Percentiles rank a stretch among this genome's conserved stretches.
phyloP scores from a whole-genome alignment of 2,113 vertebrate genomes.

The Clarias magur region DNA sequence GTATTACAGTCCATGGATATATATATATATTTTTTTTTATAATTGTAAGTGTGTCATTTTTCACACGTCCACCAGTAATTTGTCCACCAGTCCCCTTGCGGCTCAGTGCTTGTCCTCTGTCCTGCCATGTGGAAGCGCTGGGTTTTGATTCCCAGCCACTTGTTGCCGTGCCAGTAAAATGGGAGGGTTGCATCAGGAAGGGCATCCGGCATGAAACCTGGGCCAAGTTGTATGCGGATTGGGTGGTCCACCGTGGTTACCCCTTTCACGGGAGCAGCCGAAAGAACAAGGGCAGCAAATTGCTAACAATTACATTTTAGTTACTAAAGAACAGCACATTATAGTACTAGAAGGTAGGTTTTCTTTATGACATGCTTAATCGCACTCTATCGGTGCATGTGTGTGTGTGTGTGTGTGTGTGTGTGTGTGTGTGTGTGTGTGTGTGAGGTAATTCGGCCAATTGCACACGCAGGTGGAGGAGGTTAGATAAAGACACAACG shows the following conservation, averaged over 20 bases:
- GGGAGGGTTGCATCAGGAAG: too few species aligned
- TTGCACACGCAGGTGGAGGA: constrained; percentile 30
- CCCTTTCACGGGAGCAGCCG: too few species aligned
- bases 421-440: neutral
- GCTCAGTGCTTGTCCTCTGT: too few species aligned
- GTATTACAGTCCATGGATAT: neutral
- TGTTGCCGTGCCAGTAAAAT: too few species aligned
- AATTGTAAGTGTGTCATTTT: too few species aligned
- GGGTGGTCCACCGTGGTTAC: too few species aligned
- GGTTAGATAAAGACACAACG: constrained; percentile 46
- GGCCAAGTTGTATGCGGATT: too few species aligned
- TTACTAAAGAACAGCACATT: neutral
- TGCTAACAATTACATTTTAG: neutral
- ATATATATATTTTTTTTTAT: neutral
- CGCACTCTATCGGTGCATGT: neutral
- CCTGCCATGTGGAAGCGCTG: too few species aligned
- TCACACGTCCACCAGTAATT: too few species aligned
- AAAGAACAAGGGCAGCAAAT: neutral
- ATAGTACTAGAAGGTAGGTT: neutral
- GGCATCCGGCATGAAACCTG: too few species aligned
- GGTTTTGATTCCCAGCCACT: too few species aligned
- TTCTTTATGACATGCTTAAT: neutral
- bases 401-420: neutral
- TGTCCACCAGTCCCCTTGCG: too few species aligned
- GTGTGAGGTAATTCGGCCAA: neutral